Conservation (phyloP, 2,888 invertebrate genomes). For the Melanophora roralis region DNA sequence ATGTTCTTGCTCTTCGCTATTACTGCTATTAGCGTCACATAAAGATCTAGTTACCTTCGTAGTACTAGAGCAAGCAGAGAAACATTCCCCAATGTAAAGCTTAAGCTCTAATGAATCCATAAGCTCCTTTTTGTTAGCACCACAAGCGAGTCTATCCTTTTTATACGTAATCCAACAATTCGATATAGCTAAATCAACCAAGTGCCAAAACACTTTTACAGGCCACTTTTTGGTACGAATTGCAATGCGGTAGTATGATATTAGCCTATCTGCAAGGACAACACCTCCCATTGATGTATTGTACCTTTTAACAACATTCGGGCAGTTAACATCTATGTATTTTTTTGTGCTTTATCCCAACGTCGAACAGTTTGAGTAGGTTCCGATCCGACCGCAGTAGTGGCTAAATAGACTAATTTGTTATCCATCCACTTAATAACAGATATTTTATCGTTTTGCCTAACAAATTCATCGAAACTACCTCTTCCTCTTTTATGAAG, state of each 20-base stretch:
- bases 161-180: constrained; percentile 5
- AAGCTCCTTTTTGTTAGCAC: neutral
- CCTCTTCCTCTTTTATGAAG: constrained; percentile 13
- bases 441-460: constrained; percentile 6
- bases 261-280: neutral
- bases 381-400: neutral
- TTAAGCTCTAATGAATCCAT: neutral
- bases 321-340: neutral
- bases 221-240: neutral
- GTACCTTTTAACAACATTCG: neutral
- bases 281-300: no score
- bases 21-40: neutral
- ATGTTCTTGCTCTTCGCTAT: neutral
- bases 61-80: neutral
- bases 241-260: neutral
- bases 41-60: neutral
- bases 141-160: neutral
- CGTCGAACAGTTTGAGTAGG: neutral
- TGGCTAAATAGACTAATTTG: neutral
- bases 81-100: no score
- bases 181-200: neutral
- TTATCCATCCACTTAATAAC: constrained; percentile 9
- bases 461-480: constrained; percentile 7
- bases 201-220: neutral
- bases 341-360: neutral